Evolutionary conservation across 1,140 invertebrate genomes (phyloP), one percentile per base, ranked within the genome.

Genomic region (Euschistus heros): DNA sequence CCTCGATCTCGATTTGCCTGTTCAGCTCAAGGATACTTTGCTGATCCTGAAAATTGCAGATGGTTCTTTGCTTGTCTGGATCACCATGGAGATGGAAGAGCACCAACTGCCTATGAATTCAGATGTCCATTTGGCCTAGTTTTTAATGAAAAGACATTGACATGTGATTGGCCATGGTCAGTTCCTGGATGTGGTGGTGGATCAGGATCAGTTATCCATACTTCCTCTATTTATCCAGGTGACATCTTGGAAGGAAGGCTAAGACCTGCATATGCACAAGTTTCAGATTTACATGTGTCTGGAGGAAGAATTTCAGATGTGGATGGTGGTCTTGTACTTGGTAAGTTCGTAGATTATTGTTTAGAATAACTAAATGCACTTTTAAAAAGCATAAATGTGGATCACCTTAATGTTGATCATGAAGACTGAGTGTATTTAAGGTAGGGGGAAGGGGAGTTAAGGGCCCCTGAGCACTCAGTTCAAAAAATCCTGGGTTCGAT

Each of bases 11-110:
- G 86, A 72, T 85, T 86, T 74, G 71, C 81, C 52, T 83, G 87
- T 76, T 81, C 86, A 26, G 70, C 71, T 1, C 69, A 76, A 80
- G 86, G 86, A 63, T 85, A 88, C 70, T 91, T 87, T 72, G 86
- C 85, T 0, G 88, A 92, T 76, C 87, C 87, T 0, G 84, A 88
- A 73, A 89, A 92, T 74, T 91, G 89, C 69, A 80, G 88, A 63
- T 91, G 87, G 86, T 92, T 91, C 80, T 91, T 89, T 72, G 88
- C 88, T 20, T 92, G 89, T 74, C 75, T 86, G 62, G 87, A 89
- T 74, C 82, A 89, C 70, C 82, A 84, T 69, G 81, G 80, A 66
- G 78, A 82, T n/a, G 75, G 74, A 6, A 66, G 68, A 57, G 76
- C 78, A 7, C 74, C 87, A 64, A 83, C 83, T 10, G 84, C 87